These are phyloP conservation scores for Cervus canadensis DNA, from an alignment of 2,113 vertebrate genomes.

Conservation along the genomic window DNA sequence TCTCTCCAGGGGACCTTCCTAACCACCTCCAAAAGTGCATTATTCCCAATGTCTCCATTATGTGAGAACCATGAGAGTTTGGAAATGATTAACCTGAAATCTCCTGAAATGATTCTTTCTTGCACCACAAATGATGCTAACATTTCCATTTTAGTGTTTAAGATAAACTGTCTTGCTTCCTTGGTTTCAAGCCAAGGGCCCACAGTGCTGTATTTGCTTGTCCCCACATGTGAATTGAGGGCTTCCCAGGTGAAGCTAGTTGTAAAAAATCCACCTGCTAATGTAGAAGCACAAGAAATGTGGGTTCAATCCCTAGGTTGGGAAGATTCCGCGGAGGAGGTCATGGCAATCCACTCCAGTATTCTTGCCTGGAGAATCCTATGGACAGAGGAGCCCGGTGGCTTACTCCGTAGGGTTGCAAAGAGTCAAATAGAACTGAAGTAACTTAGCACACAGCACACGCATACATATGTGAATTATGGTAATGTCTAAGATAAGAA, in stretches of 20 bases:
- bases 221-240: not conserved
- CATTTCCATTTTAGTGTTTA: not conserved
- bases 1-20: not conserved
- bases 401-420: not conserved
- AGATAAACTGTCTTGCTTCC: not conserved
- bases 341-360: not conserved
- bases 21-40: not conserved
- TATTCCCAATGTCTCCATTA: not conserved
- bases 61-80: not conserved
- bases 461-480: not conserved
- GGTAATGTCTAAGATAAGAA: not conserved
- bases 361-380: not conserved
- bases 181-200: not conserved
- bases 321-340: not conserved
- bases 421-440: not conserved
- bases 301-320: not conserved
- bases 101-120: not conserved
- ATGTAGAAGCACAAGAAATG: not conserved
- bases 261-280: not conserved
- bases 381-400: not conserved
- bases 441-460: not conserved
- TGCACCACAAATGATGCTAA: not conserved
- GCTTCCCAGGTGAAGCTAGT: not conserved
- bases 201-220: not conserved
- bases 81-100: not conserved